These are phyloP conservation scores for Tenodera sinensis DNA, from an alignment of 2,888 invertebrate species.

Conservation along the genomic window DNA sequence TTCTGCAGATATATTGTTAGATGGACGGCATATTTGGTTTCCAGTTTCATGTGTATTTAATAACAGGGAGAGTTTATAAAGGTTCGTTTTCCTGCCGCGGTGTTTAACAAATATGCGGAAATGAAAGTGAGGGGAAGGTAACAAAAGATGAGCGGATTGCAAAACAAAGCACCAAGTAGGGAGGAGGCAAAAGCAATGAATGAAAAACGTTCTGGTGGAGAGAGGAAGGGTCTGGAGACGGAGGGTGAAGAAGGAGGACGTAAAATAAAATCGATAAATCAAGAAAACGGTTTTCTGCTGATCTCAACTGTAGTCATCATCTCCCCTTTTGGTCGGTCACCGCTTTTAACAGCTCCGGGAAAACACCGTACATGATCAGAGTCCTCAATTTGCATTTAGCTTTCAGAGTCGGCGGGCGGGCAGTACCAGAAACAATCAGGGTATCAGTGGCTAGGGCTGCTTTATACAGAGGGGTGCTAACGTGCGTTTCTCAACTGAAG, in stretches of 20 bases:
- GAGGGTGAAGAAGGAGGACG: not conserved
- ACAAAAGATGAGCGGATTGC: not conserved
- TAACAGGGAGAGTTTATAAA: not conserved
- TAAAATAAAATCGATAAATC: slow-evolving; percentile 28
- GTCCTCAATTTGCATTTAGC: not conserved
- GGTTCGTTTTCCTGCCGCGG: not conserved
- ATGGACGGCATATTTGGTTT: not conserved
- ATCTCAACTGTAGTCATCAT: slow-evolving; percentile 14
- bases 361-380: not conserved
- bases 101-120: not conserved
- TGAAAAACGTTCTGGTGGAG: not conserved
- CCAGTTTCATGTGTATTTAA: not conserved
- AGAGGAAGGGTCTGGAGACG: not conserved
- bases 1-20: not conserved
- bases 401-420: not conserved
- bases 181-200: not conserved
- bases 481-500: not conserved
- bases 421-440: not conserved
- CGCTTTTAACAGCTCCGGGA: slow-evolving; percentile 20
- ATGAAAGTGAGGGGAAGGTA: not conserved
- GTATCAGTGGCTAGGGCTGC: not conserved
- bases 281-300: slow-evolving; percentile 27
- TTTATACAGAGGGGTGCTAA: not conserved
- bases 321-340: slow-evolving; percentile 1
- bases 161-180: not conserved